Percentiles rank a stretch among this genome's conserved stretches.
Conservation (phyloP, 1,140 invertebrate genomes). For the Pseudoatta argentina region DNA sequence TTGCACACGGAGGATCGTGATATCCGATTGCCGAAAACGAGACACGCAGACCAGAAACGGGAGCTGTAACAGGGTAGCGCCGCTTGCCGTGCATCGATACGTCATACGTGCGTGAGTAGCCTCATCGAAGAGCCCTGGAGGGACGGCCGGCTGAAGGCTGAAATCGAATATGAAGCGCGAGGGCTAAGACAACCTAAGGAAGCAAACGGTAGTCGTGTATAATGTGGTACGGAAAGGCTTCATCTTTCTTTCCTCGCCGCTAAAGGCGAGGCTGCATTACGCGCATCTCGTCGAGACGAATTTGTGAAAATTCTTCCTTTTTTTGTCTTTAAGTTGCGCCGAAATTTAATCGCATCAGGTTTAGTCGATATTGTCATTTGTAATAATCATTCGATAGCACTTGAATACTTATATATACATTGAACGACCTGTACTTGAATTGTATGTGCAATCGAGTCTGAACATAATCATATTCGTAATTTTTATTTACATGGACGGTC, state of each 20-base stretch:
- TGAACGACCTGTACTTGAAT: slow-evolving; percentile 18
- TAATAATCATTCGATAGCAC: neutral
- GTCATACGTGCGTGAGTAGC: slow-evolving; percentile 74
- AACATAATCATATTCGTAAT: slow-evolving; percentile 67
- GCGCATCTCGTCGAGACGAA: neutral
- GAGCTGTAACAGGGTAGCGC: slow-evolving; percentile 63
- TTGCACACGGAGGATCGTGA: slow-evolving; percentile 60
- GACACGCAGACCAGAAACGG: slow-evolving; percentile 60
- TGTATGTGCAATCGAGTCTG: neutral
- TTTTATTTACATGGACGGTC: slow-evolving; percentile 47
- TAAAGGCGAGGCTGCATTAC: slow-evolving; percentile 71
- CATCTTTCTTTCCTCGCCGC: slow-evolving; percentile 74
- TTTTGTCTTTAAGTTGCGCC: neutral
- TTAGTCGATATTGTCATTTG: neutral
- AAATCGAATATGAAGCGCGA: slow-evolving; percentile 81
- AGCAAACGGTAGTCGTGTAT: slow-evolving; percentile 76
- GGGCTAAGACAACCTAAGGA: slow-evolving; percentile 74
- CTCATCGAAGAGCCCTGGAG: slow-evolving; percentile 48
- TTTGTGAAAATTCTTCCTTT: neutral
- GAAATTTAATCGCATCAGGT: slow-evolving; percentile 1
- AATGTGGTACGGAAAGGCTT: slow-evolving; percentile 75
- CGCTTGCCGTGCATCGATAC: slow-evolving; percentile 70
- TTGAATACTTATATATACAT: neutral
- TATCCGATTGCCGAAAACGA: slow-evolving; percentile 50
- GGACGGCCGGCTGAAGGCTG: slow-evolving; percentile 70